Base-by-base conservation (phyloP, 2,888 invertebrate species). In the Papilio demoleus region DNA sequence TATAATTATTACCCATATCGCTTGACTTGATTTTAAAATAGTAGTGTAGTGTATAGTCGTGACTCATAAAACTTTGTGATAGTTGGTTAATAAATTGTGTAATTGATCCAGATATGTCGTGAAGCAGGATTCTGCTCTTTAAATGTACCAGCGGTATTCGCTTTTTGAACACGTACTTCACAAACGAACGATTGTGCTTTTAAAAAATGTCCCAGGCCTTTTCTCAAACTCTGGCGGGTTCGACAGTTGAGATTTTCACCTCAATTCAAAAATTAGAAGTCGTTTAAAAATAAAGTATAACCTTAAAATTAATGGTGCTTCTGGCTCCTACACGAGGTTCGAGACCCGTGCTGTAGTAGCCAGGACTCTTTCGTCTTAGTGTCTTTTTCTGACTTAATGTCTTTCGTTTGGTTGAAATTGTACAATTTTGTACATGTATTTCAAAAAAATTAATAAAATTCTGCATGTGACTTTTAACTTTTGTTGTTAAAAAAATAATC, bases 81-180 rank as follows among this genome's bases (percentile, higher is more conserved):
- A 45, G 22, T 36, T 59, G 45, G n/a, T n/a, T 17, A 59, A 22
- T 61, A 67, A 61, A 67, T 67, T 67, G 8, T 53, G 60, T 36
- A 40, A 40, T n/a, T 61, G 67, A 61, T 67, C 67, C 61, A 53
- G 38, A 67, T 67, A 67, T 27, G 61, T 61, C 27, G 38, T 40
- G 38, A 17, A 61, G 50, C 67, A 61, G 61, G 67, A 61, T 67
- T 61, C 40, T 36, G 47, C 22, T 24, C 47, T 45, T 66, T 66
- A n/a, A 19, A 19, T 38, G 12, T 36, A 34, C 17, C 31, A 19
- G 36, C 22, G n/a, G 12, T 0, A 19, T 47, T 47, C 4, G 4
- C 24, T 24, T 14, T 24, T 8, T 50, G 11, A 38, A 12, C 4
- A 3, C 11, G 24, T 31, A 31, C 31, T 31, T 31, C 31, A 31